Base-by-base conservation (phyloP, 2,113 vertebrate species). In the Salvelinus sp. region DNA sequence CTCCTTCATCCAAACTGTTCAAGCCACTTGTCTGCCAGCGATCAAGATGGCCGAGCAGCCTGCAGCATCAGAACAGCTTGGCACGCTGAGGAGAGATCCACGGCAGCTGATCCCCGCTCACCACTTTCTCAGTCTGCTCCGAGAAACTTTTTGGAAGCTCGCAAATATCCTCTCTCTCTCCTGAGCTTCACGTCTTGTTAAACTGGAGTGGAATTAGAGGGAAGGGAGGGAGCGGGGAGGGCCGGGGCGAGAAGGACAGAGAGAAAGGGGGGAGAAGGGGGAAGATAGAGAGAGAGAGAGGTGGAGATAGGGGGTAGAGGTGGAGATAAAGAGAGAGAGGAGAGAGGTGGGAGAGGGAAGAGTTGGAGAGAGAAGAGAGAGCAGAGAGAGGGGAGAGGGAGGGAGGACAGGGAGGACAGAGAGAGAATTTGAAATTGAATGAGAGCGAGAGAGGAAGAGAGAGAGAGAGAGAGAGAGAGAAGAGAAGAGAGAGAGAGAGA, bases 61-160 rank as follows among this genome's bases (percentile, higher is more conserved):
- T 87, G 83, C 89, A 93, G 94, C 92, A 88, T 92, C 82, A 79
- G 80, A 92, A 92, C 93, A 93, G 88, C 94, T 94, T 95, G 95
- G 91, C 92, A 90, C 70, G 23, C 82, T 74, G 70, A 33, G 86
- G 87, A 93, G 89, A 86, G 89, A 86, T 92, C 91, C 85, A 87
- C 88, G 92, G 88, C 87, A 92, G 94, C 91, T 92, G 88, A 85
- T 86, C 91, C 91, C 91, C 81, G 83, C 76, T 87, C 89, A 80
- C 85, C 78, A 89, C 92, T 93, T 90, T 82, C 78, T 83, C 94
- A 93, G 84, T 91, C 94, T 95, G 93, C 91, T 95, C 91, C 48
- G 90, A 89, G 86, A 91, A 92, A 88, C 86, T 87, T 92, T 92
- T 88, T 79, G 91, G 89, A 90, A 79, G 69, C 47, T 0, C 63